Conservation (phyloP, 2,113 vertebrate genomes). For the Gambusia holbrooki region DNA sequence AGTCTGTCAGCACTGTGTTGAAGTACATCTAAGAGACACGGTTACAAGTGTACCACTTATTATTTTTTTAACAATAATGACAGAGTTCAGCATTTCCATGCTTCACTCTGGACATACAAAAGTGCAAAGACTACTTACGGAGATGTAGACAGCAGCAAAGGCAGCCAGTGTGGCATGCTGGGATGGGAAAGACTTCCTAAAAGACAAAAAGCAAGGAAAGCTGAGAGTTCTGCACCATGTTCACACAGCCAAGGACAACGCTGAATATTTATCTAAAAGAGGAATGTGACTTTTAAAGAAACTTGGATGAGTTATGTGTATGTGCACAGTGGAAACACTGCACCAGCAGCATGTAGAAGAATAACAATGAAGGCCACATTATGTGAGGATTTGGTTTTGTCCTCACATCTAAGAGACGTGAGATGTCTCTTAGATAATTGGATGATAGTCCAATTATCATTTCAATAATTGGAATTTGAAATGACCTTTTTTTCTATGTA, state of each 20-base stretch:
- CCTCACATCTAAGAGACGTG: too few relatives aligned
- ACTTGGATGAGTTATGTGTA: slow-evolving; percentile 1
- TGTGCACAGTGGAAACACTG: slow-evolving; percentile 9
- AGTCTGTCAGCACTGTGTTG: slow-evolving; percentile 95
- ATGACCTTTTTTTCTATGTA: too few relatives aligned
- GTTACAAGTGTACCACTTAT: background rate
- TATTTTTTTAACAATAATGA: background rate
- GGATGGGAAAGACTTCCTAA: slow-evolving; percentile 82
- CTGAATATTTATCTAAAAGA: slow-evolving; percentile 51
- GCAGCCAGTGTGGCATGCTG: slow-evolving; percentile 81
- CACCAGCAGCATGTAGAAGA: slow-evolving; percentile 1
- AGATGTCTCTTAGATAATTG: too few relatives aligned
- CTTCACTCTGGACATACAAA: background rate
- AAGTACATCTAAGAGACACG: slow-evolving; percentile 94
- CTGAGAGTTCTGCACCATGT: slow-evolving; percentile 24
- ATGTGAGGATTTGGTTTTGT: too few relatives aligned
- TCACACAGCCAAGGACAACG: slow-evolving; percentile 42
- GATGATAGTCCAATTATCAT: too few relatives aligned
- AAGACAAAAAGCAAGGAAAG: slow-evolving; percentile 13
- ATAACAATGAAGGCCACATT: background rate
- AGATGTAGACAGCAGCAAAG: slow-evolving; percentile 81
- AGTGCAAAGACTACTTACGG: slow-evolving; percentile 61
- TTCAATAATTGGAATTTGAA: too few relatives aligned
- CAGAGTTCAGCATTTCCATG: too few relatives aligned
- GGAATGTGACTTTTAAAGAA: slow-evolving; percentile 51